Percentiles rank a stretch among this genome's conserved stretches.
Conservation (phyloP, 2,888 invertebrate genomes). For the Bruchidius siliquastri region DNA sequence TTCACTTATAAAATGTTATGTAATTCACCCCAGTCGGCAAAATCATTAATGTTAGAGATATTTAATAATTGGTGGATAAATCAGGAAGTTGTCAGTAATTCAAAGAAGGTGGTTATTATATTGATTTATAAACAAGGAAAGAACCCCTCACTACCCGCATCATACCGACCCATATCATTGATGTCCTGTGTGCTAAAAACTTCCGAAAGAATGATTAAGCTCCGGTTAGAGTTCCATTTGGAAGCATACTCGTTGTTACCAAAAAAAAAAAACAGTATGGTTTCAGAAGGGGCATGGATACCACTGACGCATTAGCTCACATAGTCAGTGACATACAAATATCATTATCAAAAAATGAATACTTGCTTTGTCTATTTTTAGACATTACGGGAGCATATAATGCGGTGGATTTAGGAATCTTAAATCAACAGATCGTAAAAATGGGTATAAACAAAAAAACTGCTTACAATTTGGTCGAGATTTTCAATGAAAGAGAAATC, state of each 20-base stretch:
- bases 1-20: too few relatives aligned
- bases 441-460: background rate
- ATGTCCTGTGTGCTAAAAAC: constrained; percentile 5
- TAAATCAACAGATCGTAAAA: background rate
- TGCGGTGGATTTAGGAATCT: constrained; percentile 1
- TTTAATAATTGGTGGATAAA: constrained; percentile 5
- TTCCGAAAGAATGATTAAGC: constrained; percentile 2
- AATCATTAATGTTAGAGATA: constrained; percentile 2
- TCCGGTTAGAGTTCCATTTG: constrained; percentile 1
- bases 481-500: constrained; percentile 4
- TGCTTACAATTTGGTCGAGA: constrained; percentile 1
- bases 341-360: constrained; percentile 3
- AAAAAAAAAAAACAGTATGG: constrained; percentile 6
- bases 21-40: background rate
- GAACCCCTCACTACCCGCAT: constrained; percentile 3
- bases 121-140: constrained; percentile 4
- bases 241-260: constrained; percentile 2
- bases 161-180: constrained; percentile 6
- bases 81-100: background rate
- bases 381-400: constrained; percentile 5
- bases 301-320: constrained; percentile 2
- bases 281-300: constrained; percentile 5
- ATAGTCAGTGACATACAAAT: constrained; percentile 5
- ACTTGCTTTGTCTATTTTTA: constrained; percentile 5
- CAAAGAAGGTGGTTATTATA: constrained; percentile 1